Conservation (phyloP, 2,113 vertebrate genomes). For the Syngnathus typhle region DNA sequence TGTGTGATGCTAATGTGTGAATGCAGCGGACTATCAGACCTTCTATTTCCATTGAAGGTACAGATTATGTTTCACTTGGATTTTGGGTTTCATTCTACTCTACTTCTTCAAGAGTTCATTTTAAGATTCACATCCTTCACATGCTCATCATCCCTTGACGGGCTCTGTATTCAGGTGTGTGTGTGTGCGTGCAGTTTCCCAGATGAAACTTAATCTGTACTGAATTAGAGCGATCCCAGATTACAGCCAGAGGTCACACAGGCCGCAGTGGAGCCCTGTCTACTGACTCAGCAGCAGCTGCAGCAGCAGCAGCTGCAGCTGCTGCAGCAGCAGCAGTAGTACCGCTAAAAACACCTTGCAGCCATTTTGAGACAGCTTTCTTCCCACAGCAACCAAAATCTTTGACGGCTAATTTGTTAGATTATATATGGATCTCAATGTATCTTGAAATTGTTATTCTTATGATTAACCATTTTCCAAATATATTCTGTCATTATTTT, state of each 20-base stretch:
- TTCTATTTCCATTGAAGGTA: constrained; percentile 23
- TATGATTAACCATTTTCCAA: no score
- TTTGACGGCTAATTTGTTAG: no score
- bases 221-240: constrained; percentile 68
- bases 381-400: neutral
- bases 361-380: neutral
- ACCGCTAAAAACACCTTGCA: neutral
- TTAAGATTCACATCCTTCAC: neutral
- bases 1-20: constrained; percentile 42
- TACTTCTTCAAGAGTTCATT: neutral
- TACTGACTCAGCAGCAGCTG: constrained; percentile 48
- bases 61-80: constrained; percentile 37
- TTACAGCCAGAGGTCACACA: constrained; percentile 72
- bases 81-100: constrained; percentile 13
- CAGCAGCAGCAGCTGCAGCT: neutral
- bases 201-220: constrained; percentile 63
- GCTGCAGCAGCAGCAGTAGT: no score
- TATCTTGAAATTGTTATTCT: no score
- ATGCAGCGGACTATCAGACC: constrained; percentile 12
- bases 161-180: neutral
- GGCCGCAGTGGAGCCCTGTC: constrained; percentile 42
- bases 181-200: constrained; percentile 1
- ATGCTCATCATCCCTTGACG: neutral
- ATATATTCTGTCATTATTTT: no score
- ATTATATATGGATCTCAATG: no score